A percentile compares a stretch with the other conserved stretches of the same genome.
Evolutionary conservation across 2,888 invertebrate species (phyloP).

Genomic region (Rhagonycha lutea): DNA sequence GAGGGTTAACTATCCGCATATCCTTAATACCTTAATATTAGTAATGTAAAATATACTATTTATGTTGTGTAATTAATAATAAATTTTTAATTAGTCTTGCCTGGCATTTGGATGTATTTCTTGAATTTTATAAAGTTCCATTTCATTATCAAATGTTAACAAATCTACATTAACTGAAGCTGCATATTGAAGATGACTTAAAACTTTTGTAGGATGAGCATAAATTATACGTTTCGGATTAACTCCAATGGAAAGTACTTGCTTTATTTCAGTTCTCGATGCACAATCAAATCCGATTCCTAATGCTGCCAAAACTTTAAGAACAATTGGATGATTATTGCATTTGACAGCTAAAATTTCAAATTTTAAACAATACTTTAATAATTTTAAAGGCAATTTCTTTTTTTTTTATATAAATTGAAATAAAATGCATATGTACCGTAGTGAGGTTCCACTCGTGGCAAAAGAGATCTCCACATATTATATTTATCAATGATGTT

Average conservation of each 20-base stretch:
- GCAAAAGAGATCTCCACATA: not conserved
- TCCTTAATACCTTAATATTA: no score
- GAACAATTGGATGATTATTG: slow-evolving; percentile 83
- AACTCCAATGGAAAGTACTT: slow-evolving; percentile 76
- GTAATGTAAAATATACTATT: no score
- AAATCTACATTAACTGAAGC: slow-evolving; percentile 72
- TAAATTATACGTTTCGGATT: slow-evolving; percentile 83
- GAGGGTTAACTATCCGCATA: no score
- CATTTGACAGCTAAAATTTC: slow-evolving; percentile 83
- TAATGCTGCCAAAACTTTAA: slow-evolving; percentile 83
- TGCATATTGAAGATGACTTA: slow-evolving; percentile 87
- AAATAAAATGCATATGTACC: not conserved
- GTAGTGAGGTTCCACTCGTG: not conserved
- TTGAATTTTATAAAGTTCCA: slow-evolving; percentile 88
- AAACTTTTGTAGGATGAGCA: slow-evolving; percentile 93
- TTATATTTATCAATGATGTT: not conserved
- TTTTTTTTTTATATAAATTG: no score
- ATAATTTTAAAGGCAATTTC: not conserved
- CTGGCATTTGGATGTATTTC: slow-evolving; percentile 73
- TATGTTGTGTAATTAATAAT: not conserved
- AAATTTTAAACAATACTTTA: not conserved
- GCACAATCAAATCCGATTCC: slow-evolving; percentile 97
- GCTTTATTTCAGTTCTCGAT: slow-evolving; percentile 88
- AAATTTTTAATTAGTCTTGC: slow-evolving; percentile 59
- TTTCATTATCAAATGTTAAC: slow-evolving; percentile 94